Evolutionary conservation across 2,888 invertebrate genomes (phyloP).

Genomic region (Celastrina argiolus): DNA sequence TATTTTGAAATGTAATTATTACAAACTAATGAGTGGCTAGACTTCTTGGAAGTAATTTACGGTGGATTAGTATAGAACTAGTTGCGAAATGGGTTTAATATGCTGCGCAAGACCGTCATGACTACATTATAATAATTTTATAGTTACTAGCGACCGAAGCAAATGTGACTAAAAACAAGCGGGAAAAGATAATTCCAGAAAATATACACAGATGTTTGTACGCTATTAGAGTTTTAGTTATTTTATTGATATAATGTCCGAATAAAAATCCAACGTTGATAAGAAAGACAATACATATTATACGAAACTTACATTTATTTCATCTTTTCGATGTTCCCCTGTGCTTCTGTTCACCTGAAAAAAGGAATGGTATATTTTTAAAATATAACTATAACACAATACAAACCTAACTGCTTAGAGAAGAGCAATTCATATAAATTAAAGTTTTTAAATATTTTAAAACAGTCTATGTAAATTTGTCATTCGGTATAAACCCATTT

Average conservation of each 20-base stretch:
- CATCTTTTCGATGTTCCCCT: neutral
- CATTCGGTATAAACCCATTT: too few relatives aligned
- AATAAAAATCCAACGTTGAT: neutral
- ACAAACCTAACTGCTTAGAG: too few relatives aligned
- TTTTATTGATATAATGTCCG: too few relatives aligned
- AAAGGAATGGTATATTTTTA: neutral
- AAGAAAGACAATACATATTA: neutral
- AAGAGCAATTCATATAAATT: too few relatives aligned
- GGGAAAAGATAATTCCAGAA: too few relatives aligned
- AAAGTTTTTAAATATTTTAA: too few relatives aligned
- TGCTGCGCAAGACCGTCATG: neutral
- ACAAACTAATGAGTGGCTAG: slow-evolving; percentile 48
- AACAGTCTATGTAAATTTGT: too few relatives aligned
- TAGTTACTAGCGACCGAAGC: neutral
- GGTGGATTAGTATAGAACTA: slow-evolving; percentile 36
- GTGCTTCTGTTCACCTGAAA: neutral
- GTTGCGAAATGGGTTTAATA: slow-evolving; percentile 40
- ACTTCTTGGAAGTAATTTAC: slow-evolving; percentile 54
- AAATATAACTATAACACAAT: too few relatives aligned
- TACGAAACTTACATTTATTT: slow-evolving; percentile 15
- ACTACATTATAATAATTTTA: slow-evolving; percentile 7
- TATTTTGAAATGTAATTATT: slow-evolving; percentile 58
- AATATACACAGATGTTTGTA: too few relatives aligned
- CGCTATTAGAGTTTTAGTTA: too few relatives aligned
- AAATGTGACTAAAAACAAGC: neutral